Evolutionary conservation across 2,113 vertebrate species (phyloP).

Genomic region (Caloenas nicobarica): DNA sequence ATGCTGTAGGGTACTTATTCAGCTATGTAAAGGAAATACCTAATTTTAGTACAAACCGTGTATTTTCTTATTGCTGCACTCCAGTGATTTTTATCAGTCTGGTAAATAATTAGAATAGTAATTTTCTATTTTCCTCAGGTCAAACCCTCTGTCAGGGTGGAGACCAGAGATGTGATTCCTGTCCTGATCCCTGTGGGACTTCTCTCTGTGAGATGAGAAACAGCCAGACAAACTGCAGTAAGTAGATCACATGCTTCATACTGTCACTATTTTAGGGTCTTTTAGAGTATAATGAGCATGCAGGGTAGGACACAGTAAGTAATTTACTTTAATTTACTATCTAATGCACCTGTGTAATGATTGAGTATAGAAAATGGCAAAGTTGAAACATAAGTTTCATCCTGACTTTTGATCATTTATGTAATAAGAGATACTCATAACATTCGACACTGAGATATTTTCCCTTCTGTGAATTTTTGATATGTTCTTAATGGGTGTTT

Average conservation of each 20-base stretch:
- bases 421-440: background rate
- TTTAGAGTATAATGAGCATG: background rate
- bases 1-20: background rate
- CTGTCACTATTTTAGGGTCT: background rate
- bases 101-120: background rate
- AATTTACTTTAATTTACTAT: background rate
- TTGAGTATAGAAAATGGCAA: constrained; percentile 30
- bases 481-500: background rate
- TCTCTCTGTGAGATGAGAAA: constrained; percentile 75
- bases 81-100: background rate
- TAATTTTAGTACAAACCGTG: background rate
- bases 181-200: constrained; percentile 76
- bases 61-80: background rate
- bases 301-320: background rate
- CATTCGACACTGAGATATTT: background rate
- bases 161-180: constrained; percentile 82
- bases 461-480: background rate
- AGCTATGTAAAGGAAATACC: background rate
- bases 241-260: constrained; percentile 66
- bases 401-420: background rate
- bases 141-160: constrained; percentile 79
- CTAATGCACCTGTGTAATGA: background rate
- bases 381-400: constrained; percentile 33
- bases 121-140: constrained; percentile 69
- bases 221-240: constrained; percentile 83